Evolutionary conservation across 2,888 invertebrate species (phyloP).

Genomic region (Ferrisia virgata): DNA sequence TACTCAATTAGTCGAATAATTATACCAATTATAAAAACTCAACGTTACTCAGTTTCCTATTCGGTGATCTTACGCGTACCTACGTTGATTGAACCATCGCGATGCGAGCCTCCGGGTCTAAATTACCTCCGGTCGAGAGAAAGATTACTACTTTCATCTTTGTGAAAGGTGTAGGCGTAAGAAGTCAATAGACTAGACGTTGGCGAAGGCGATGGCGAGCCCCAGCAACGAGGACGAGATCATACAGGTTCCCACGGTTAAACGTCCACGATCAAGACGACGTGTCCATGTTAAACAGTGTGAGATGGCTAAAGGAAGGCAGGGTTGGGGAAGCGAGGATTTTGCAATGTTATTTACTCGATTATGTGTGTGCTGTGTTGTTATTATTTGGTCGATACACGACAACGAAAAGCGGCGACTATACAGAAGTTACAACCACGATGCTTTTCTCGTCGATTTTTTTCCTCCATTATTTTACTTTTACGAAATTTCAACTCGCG

Average conservation of each 20-base stretch:
- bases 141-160: conserved; percentile 24
- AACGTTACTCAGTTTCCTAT: background rate
- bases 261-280: background rate
- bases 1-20: background rate
- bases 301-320: background rate
- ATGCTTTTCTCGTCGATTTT: background rate
- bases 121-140: background rate
- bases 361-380: background rate
- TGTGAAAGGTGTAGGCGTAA: conserved; percentile 24
- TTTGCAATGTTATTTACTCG: background rate
- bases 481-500: background rate
- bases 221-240: background rate
- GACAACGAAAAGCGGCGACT: background rate
- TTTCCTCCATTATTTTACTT: background rate
- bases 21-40: background rate
- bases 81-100: background rate
- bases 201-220: conserved; percentile 3
- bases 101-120: no score
- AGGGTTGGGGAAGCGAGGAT: background rate
- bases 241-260: background rate
- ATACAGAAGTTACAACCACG: background rate
- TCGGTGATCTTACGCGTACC: background rate
- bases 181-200: background rate
- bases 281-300: background rate
- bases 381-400: conserved; percentile 7